Evolutionary conservation across 2,797 vertebrate genomes (phyloP).

Genomic region (Lacerta viridis): DNA sequence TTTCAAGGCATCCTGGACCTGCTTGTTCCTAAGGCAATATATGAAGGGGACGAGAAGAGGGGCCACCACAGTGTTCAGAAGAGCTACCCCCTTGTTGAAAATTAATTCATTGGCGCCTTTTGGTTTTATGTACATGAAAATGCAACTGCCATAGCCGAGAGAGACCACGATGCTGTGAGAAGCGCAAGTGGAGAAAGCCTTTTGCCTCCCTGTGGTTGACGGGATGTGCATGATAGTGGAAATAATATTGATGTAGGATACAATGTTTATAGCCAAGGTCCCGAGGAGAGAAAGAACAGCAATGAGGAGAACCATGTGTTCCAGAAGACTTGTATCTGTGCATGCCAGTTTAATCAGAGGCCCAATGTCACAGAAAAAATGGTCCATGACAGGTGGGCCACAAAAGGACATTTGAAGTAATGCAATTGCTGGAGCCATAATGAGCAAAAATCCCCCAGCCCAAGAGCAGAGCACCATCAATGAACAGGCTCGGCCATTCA

Average conservation of each 20-base stretch:
- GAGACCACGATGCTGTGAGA: constrained; percentile 57
- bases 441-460: constrained; percentile 47
- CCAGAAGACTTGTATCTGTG: constrained; percentile 42
- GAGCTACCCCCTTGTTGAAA: constrained; percentile 56
- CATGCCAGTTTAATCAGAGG: constrained; percentile 55
- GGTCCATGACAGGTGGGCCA: constrained; percentile 50
- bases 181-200: constrained; percentile 47
- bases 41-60: constrained; percentile 57
- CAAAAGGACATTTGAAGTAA: constrained; percentile 59
- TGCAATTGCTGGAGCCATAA: constrained; percentile 26
- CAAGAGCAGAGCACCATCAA: constrained; percentile 49
- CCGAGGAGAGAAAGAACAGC: constrained; percentile 30
- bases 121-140: constrained; percentile 63
- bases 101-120: constrained; percentile 23
- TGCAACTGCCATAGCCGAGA: constrained; percentile 53
- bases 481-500: constrained; percentile 54
- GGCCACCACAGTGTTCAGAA: constrained; percentile 58
- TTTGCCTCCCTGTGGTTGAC: constrained; percentile 39
- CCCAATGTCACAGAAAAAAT: constrained; percentile 58
- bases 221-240: constrained; percentile 35
- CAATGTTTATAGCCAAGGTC: constrained; percentile 19
- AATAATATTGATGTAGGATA: constrained; percentile 46
- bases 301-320: constrained; percentile 27
- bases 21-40: constrained; percentile 55
- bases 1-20: constrained; percentile 57